These are phyloP conservation scores for Poecilia latipinna DNA, from an alignment of 2,113 vertebrate genomes.

Conservation along the genomic window DNA sequence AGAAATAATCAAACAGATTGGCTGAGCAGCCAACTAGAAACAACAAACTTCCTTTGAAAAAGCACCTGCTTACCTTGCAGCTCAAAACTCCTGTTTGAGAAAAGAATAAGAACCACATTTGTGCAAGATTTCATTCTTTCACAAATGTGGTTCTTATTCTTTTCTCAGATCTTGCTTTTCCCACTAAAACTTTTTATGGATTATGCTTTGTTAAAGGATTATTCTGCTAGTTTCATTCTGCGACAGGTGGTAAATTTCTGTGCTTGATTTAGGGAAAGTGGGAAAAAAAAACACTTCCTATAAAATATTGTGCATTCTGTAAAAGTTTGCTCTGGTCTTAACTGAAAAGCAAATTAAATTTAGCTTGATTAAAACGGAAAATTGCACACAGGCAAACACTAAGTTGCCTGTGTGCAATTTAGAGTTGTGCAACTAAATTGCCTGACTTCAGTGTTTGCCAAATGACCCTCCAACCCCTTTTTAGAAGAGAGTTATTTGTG, in stretches of 20 bases:
- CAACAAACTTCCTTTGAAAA: constrained; percentile 32
- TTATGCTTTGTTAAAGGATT: constrained; percentile 16
- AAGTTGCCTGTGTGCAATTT: background rate
- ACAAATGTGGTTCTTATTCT: constrained; percentile 2
- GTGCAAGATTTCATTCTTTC: too few relatives aligned
- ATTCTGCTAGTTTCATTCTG: constrained; percentile 7
- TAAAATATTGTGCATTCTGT: constrained; percentile 10
- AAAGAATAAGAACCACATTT: background rate
- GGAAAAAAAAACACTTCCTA: background rate
- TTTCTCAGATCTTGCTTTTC: background rate
- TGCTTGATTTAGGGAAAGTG: constrained; percentile 4
- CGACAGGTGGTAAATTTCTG: constrained; percentile 43
- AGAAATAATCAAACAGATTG: constrained; percentile 42
- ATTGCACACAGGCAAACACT: background rate
- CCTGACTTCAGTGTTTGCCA: too few relatives aligned
- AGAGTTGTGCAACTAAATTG: too few relatives aligned
- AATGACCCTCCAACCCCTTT: too few relatives aligned
- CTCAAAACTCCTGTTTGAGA: constrained; percentile 4
- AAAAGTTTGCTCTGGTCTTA: constrained; percentile 1
- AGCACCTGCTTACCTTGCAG: constrained; percentile 20
- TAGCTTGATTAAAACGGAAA: background rate
- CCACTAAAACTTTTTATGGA: constrained; percentile 25
- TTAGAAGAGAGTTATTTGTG: background rate
- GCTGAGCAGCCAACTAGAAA: constrained; percentile 32
- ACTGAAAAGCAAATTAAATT: constrained; percentile 6